phyloP scores from a whole-genome alignment of 2,888 invertebrate genomes.

The Epistrophella euchroma region DNA sequence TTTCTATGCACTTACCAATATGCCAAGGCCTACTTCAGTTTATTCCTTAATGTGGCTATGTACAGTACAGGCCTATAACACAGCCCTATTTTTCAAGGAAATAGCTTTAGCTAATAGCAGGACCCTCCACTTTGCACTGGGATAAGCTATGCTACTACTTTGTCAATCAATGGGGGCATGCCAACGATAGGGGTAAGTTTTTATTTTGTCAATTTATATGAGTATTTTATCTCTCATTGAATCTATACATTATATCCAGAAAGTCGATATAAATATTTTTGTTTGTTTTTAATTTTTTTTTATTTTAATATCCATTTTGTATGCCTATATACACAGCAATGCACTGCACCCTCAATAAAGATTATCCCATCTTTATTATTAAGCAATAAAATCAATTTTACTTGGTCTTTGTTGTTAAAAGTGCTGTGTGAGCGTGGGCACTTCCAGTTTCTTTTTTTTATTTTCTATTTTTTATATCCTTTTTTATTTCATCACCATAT shows the following conservation, averaged over 20 bases:
- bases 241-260: neutral
- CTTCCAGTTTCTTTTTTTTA: slow-evolving; percentile 33
- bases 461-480: slow-evolving; percentile 60
- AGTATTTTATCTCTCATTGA: neutral
- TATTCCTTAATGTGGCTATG: too few species aligned
- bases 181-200: neutral
- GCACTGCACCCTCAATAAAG: slow-evolving; percentile 17
- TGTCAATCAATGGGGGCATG: neutral
- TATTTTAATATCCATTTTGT: slow-evolving; percentile 19
- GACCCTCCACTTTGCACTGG: too few species aligned
- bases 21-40: too few species aligned
- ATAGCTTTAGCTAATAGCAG: too few species aligned
- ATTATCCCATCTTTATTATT: slow-evolving; percentile 56
- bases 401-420: slow-evolving; percentile 33
- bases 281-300: slow-evolving; percentile 9
- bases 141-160: too few species aligned
- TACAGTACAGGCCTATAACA: too few species aligned
- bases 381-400: slow-evolving; percentile 65
- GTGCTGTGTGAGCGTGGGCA: slow-evolving; percentile 18
- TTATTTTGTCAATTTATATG: neutral
- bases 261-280: neutral
- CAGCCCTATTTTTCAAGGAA: too few species aligned
- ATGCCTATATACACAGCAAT: neutral
- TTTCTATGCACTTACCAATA: too few species aligned
- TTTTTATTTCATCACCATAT: slow-evolving; percentile 66